These are phyloP conservation scores for Rallus crepitans DNA, from an alignment of 2,797 vertebrate genomes.

Conservation along the genomic window DNA sequence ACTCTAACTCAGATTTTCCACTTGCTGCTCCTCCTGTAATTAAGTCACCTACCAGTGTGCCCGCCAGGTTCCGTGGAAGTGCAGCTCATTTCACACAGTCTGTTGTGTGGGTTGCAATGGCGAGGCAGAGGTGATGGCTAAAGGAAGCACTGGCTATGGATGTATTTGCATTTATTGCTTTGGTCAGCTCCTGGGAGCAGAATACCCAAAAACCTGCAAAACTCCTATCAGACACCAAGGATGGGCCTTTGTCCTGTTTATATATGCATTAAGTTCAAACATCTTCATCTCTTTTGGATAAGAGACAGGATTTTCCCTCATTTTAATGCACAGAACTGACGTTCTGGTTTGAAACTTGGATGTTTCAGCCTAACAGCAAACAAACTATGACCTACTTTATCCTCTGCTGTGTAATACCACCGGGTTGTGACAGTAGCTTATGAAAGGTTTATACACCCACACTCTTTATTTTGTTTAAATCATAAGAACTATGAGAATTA, in stretches of 20 bases:
- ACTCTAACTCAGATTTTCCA: not conserved
- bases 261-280: not conserved
- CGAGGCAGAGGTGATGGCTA: not conserved
- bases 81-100: not conserved
- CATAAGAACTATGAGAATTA: not conserved
- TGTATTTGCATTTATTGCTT: not conserved
- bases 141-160: not conserved
- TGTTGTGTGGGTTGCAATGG: not conserved
- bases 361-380: not conserved
- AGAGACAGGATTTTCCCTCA: not conserved
- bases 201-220: not conserved
- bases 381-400: constrained; percentile 19
- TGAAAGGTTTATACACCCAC: constrained; percentile 1
- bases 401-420: not conserved
- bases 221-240: not conserved
- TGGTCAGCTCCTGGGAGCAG: not conserved
- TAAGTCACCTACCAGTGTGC: not conserved
- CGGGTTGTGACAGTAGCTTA: not conserved
- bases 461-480: not conserved
- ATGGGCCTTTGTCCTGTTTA: not conserved
- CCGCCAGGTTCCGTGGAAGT: not conserved
- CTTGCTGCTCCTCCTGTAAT: not conserved
- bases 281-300: not conserved
- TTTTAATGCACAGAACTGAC: not conserved
- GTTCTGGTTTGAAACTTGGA: not conserved